Base-by-base conservation (phyloP, 2,797 vertebrate species). In the Menidia menidia region DNA sequence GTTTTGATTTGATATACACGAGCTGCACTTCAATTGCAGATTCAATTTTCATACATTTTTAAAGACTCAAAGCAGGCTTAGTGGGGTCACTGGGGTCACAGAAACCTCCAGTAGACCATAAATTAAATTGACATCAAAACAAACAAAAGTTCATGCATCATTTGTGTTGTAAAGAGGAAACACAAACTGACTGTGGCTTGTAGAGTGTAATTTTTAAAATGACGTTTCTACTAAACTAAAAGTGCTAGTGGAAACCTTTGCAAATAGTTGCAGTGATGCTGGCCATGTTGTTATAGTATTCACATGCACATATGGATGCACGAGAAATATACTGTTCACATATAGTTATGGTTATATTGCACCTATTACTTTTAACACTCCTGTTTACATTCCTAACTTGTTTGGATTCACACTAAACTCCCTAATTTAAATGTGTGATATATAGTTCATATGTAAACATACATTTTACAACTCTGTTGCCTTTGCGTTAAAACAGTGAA, bases 381-480 rank as follows among this genome's bases (percentile, higher is more conserved):
- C 5, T 77, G 64, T 78, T 82, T 48, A 58, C 54, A 51, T 53
- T 51, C 50, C 67, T 58, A 67, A 78, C 64, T 68, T 77, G 56
- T 82, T 55, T 55, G 42, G 61, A 53, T 42, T 67, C 52, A 64
- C 67, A 64, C 78, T 62, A 77, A 71, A 64, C 52, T 33, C 59
- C 64, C 64, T 77, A 59, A 58, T 68, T 58, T 4, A 14, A 31
- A 52, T 43, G 43, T 18, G 53, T 58, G 50, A 81, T 54, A 75
- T 77, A 64, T n/a, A 65, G 57, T 57, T 71, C 55, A 78, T 58
- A 80, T 67, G 75, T 85, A 83, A 82, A 83, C 66, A 85, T 58
- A 59, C 74, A 65, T 45, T 57, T 76, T 74, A 73, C 61, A 71
- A 56, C 59, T 75, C 71, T 61, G 48, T 12, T 0, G 70, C 71